These are phyloP conservation scores for Anadara kagoshimensis DNA, from an alignment of 1,140 invertebrate species.

Conservation along the genomic window DNA sequence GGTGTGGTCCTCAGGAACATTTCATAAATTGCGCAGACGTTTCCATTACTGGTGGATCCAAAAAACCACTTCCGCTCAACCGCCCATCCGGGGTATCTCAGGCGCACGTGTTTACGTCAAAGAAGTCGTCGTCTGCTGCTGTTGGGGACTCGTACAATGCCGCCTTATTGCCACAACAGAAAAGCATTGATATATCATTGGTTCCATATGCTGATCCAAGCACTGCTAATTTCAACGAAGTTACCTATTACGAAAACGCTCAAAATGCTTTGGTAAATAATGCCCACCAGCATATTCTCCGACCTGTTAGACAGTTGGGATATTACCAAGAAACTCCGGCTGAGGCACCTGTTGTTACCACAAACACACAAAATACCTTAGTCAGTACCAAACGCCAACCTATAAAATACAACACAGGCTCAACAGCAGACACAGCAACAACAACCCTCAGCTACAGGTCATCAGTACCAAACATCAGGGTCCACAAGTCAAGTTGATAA, in stretches of 20 bases:
- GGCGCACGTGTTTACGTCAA: conserved; percentile 5
- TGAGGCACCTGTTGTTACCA: background rate
- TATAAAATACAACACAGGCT: background rate
- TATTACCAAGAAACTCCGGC: background rate
- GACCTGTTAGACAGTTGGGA: too few species aligned
- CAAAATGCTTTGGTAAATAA: too few species aligned
- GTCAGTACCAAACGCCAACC: background rate
- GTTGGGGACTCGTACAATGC: background rate
- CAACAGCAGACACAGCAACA: background rate
- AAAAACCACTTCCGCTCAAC: conserved; percentile 14
- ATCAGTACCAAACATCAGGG: conserved; percentile 12
- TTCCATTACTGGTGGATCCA: conserved; percentile 71
- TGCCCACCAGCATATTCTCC: too few species aligned
- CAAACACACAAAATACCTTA: background rate
- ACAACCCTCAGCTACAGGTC: background rate
- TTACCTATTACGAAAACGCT: conserved; percentile 1
- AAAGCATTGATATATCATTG: background rate
- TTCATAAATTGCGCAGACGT: conserved; percentile 83
- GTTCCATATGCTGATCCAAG: conserved; percentile 2
- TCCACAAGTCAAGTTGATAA: conserved; percentile 14
- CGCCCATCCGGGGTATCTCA: conserved; percentile 15
- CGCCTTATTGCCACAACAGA: background rate
- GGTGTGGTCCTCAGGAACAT: conserved; percentile 77
- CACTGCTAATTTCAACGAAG: conserved; percentile 21
- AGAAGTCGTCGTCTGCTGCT: conserved; percentile 1